Conservation (phyloP, 1,140 invertebrate species). For the Ips typographus region DNA sequence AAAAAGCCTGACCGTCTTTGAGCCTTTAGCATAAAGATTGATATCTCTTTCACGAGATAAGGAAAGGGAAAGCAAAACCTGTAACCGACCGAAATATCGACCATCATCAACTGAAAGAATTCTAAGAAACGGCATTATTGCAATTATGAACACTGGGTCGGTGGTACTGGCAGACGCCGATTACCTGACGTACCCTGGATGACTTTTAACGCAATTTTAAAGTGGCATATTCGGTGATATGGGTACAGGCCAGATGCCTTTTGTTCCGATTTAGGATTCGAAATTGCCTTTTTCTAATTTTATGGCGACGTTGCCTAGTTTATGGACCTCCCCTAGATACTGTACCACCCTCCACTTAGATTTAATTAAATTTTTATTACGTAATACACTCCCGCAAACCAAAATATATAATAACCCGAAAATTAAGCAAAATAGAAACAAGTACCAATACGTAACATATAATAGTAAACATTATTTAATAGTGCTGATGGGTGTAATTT, state of each 20-base stretch:
- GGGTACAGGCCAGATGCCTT: slow-evolving; percentile 49
- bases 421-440: too few species aligned
- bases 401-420: too few species aligned
- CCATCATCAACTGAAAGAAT: slow-evolving; percentile 15
- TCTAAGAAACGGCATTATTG: slow-evolving; percentile 25
- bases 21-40: slow-evolving; percentile 1
- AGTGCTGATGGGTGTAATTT: too few species aligned
- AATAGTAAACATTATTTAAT: too few species aligned
- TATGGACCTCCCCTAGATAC: not conserved
- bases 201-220: slow-evolving; percentile 52
- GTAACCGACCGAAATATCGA: slow-evolving; percentile 5
- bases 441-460: too few species aligned
- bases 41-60: slow-evolving; percentile 6
- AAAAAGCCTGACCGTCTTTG: not conserved
- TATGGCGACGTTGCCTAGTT: not conserved
- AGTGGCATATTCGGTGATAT: slow-evolving; percentile 51
- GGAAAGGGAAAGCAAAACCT: slow-evolving; percentile 20
- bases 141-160: slow-evolving; percentile 23
- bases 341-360: too few species aligned
- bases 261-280: slow-evolving; percentile 39
- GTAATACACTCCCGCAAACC: too few species aligned
- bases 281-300: slow-evolving; percentile 4
- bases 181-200: slow-evolving; percentile 37
- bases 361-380: too few species aligned
- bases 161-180: slow-evolving; percentile 20